Evolutionary conservation across 2,113 vertebrate genomes (phyloP), one percentile per base, ranked within the genome.

Genomic region (Balaenoptera acutorostrata): DNA sequence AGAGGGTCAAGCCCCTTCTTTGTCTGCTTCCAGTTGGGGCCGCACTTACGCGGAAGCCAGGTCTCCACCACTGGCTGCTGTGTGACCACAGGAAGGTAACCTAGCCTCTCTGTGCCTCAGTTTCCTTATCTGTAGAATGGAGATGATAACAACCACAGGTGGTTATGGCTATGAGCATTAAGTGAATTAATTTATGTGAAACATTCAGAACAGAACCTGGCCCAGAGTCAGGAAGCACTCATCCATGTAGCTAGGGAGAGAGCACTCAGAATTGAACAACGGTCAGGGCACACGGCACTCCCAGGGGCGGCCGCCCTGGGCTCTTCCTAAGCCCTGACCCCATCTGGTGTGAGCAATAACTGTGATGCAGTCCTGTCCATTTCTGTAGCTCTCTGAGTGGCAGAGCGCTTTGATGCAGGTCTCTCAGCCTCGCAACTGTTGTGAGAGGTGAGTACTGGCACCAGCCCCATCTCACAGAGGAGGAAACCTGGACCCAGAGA

Each of bases 21-120:
- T 3, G 41, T 31, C 41, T 31, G 9, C 59, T 39, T 31, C n/a
- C 41, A 64, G 12, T 80, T 8, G 18, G 80, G 41, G n/a, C n/a
- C 13, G 0, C 1, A 3, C 27, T 36, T 82, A 5, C 0, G 13
- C 18, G 63, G 69, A 64, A 3, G 33, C 68, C 8, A 8, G 33
- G 12, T 11, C 68, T 84, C 29, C 0, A 52, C 78, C 55, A 72
- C 33, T 11, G 18, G 31, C 66, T 72, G 15, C 78, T 39, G 6
- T 21, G 18, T 25, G 41, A 29, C 55, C 90, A 17, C 66, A 31
- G 68, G 41, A 46, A n/a, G 31, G 64, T 83, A 8, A 44, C 18
- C 12, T 5, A 2, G n/a, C 57, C 25, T 36, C 90, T n/a, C n/a
- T 61, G 44, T 14, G 57, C 74, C 46, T 66, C 74, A 39, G 74